These are phyloP conservation scores for Acanthosepion pharaonis DNA, from an alignment of 2,888 invertebrate genomes.

Conservation along the genomic window DNA sequence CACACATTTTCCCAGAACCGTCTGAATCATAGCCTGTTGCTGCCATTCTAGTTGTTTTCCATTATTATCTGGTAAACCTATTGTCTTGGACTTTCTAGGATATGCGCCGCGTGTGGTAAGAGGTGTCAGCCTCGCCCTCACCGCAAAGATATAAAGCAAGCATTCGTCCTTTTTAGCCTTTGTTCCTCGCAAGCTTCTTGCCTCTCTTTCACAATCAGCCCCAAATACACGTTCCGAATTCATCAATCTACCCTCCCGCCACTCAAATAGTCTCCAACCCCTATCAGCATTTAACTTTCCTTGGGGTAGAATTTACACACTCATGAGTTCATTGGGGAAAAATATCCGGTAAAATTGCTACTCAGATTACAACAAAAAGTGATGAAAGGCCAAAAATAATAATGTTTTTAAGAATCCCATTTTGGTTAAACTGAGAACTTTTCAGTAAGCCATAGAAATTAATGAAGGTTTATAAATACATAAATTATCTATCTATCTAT, in stretches of 20 bases:
- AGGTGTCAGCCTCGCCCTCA: not conserved
- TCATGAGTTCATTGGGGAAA: not conserved
- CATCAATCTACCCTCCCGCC: not conserved
- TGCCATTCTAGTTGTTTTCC: not conserved
- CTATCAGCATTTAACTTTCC: not conserved
- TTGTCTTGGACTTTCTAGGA: slow-evolving; percentile 18
- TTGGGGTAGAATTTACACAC: not conserved
- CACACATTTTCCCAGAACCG: not conserved
- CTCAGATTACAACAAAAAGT: too few species aligned
- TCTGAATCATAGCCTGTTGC: not conserved
- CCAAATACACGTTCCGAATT: not conserved
- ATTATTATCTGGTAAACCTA: not conserved
- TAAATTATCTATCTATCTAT: too few species aligned
- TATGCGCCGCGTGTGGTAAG: not conserved
- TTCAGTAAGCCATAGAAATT: too few species aligned
- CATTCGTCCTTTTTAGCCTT: too few species aligned
- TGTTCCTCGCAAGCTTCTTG: not conserved
- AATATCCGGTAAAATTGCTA: too few species aligned
- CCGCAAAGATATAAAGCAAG: not conserved
- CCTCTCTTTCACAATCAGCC: not conserved
- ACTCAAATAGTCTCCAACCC: not conserved
- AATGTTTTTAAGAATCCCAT: too few species aligned
- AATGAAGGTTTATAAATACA: too few species aligned
- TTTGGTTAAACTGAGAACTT: too few species aligned
- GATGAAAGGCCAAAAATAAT: too few species aligned